These are phyloP conservation scores for Ichneumoninae sp. DNA, from an alignment of 2,888 invertebrate genomes.

Conservation along the genomic window DNA sequence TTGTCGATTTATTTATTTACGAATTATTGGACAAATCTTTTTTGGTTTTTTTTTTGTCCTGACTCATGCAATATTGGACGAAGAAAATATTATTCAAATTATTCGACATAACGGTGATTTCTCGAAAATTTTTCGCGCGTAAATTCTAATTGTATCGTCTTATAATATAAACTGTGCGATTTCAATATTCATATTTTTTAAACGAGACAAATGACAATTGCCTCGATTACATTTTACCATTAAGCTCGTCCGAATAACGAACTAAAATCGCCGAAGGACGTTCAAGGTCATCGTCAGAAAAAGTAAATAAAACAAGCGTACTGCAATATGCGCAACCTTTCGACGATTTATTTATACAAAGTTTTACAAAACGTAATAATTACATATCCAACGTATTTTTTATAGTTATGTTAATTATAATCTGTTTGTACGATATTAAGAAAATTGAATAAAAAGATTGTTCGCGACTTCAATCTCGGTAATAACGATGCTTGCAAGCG, in stretches of 20 bases:
- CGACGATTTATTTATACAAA: slow-evolving; percentile 66
- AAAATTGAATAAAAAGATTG: slow-evolving; percentile 8
- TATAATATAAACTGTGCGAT: too few relatives aligned
- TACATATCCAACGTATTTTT: slow-evolving; percentile 61
- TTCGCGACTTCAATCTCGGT: slow-evolving; percentile 21
- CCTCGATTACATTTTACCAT: neutral
- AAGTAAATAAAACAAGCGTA: neutral
- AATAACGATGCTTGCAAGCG: slow-evolving; percentile 4
- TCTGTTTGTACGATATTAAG: slow-evolving; percentile 17
- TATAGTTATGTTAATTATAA: slow-evolving; percentile 33
- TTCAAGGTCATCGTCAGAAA: neutral
- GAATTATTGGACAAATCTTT: too few relatives aligned
- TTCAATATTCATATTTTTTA: too few relatives aligned
- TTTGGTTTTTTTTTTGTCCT: too few relatives aligned
- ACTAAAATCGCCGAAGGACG: neutral
- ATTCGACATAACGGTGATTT: too few relatives aligned
- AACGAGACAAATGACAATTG: too few relatives aligned
- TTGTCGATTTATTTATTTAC: too few relatives aligned
- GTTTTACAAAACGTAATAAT: slow-evolving; percentile 67
- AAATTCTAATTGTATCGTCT: too few relatives aligned
- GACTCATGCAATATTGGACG: too few relatives aligned
- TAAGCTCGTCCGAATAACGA: neutral
- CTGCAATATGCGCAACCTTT: slow-evolving; percentile 44
- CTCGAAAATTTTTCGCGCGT: too few relatives aligned
- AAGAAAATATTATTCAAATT: too few relatives aligned